Conservation (phyloP, 2,113 vertebrate species). For the Myotis davidii region DNA sequence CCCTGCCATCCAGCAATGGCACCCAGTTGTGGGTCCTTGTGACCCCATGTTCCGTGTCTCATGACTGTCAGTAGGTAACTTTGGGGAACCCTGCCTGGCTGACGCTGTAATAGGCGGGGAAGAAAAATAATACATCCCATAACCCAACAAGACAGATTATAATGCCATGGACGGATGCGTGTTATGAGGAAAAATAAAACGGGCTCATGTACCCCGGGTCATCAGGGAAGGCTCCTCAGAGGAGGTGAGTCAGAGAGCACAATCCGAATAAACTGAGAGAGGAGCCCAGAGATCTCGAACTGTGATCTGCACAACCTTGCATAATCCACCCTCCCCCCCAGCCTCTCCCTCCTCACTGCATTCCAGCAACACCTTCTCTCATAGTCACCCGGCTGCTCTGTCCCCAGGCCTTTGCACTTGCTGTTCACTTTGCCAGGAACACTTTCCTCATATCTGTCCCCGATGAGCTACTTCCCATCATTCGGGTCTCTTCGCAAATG, state of each 20-base stretch:
- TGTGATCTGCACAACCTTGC: neutral
- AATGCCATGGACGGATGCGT: rapidly evolving
- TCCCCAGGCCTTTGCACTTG: constrained; percentile 3
- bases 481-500: neutral
- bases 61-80: rapidly evolving
- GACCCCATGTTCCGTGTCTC: neutral
- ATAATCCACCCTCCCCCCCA: neutral
- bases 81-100: neutral
- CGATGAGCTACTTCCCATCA: neutral
- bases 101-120: neutral
- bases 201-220: neutral
- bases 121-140: neutral
- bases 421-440: neutral
- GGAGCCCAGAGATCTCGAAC: neutral
- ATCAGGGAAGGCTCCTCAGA: neutral
- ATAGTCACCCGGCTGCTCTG: neutral
- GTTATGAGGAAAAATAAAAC: neutral
- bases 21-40: neutral
- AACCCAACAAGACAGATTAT: rapidly evolving
- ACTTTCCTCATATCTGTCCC: neutral
- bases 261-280: neutral
- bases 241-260: neutral
- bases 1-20: rapidly evolving
- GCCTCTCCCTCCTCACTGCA: neutral
- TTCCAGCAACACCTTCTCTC: neutral